Evolutionary conservation across 1,140 invertebrate genomes (phyloP).

Genomic region (Calephelis virginiensis): DNA sequence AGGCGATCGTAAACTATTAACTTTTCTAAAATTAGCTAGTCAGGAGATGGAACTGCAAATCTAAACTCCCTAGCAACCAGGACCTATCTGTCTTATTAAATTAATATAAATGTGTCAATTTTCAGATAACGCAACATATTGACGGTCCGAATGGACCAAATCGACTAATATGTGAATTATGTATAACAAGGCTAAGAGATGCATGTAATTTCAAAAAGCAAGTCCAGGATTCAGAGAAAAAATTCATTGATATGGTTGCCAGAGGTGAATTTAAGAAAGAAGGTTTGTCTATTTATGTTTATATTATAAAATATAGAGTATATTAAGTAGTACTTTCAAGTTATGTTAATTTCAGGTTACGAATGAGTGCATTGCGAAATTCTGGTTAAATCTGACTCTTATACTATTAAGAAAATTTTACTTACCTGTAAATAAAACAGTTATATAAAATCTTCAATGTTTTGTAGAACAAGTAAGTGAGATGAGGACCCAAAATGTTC

Average conservation of each 20-base stretch:
- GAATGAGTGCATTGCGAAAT: too few species aligned
- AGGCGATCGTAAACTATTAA: too few species aligned
- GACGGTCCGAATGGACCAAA: constrained; percentile 64
- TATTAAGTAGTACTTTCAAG: background rate
- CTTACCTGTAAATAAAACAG: too few species aligned
- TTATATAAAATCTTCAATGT: too few species aligned
- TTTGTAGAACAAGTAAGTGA: too few species aligned
- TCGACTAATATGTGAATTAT: constrained; percentile 66
- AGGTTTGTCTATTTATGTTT: constrained; percentile 35
- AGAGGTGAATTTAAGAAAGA: constrained; percentile 56
- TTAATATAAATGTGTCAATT: constrained; percentile 8
- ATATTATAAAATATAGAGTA: background rate
- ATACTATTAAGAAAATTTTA: too few species aligned
- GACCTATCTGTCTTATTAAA: background rate
- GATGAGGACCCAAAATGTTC: too few species aligned
- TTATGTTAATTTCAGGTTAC: too few species aligned
- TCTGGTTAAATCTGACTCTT: too few species aligned
- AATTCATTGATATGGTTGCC: constrained; percentile 63
- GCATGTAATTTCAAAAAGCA: constrained; percentile 72
- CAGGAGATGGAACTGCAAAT: too few species aligned
- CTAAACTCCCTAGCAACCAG: too few species aligned
- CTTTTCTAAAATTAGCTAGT: too few species aligned
- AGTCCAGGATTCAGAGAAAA: constrained; percentile 62
- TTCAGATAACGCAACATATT: constrained; percentile 63
- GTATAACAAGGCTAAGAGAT: constrained; percentile 64